Percentiles rank a stretch among this genome's conserved stretches.
Evolutionary conservation across 2,113 vertebrate species (phyloP).

Genomic region (Cyanoliseus patagonus): DNA sequence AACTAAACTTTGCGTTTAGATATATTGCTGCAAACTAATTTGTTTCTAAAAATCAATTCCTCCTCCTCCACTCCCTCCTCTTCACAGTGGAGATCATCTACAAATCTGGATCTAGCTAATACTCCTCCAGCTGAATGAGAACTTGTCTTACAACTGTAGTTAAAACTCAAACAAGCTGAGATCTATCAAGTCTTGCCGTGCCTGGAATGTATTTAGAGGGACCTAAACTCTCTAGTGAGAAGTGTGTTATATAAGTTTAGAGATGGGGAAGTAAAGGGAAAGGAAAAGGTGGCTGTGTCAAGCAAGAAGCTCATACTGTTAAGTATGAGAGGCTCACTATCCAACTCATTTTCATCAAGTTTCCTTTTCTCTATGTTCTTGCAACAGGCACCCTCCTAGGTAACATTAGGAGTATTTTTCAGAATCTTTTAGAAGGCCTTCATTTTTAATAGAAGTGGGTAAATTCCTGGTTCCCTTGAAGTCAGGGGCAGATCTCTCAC

Average conservation of each 20-base stretch:
- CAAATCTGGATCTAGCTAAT: background rate
- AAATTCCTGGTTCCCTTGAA: background rate
- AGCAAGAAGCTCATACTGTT: background rate
- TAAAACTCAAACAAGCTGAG: background rate
- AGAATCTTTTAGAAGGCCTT: background rate
- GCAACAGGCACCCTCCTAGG: background rate
- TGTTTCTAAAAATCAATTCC: slow-evolving; percentile 2
- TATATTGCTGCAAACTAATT: background rate
- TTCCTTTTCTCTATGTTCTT: background rate
- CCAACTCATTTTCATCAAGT: background rate
- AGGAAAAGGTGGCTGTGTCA: background rate
- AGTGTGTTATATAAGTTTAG: background rate
- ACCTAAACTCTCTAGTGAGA: background rate
- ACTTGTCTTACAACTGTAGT: background rate
- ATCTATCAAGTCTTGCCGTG: background rate
- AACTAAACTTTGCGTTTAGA: background rate
- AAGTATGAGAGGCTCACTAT: background rate
- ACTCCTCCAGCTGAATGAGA: background rate
- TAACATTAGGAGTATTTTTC: background rate
- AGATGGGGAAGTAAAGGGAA: background rate
- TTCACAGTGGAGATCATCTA: background rate
- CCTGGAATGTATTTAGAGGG: background rate
- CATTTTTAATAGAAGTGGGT: background rate
- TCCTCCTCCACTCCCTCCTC: background rate
- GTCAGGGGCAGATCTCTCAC: background rate